These are phyloP conservation scores for Eulemur mongoz DNA, from an alignment of 2,797 vertebrate species.

Conservation along the genomic window DNA sequence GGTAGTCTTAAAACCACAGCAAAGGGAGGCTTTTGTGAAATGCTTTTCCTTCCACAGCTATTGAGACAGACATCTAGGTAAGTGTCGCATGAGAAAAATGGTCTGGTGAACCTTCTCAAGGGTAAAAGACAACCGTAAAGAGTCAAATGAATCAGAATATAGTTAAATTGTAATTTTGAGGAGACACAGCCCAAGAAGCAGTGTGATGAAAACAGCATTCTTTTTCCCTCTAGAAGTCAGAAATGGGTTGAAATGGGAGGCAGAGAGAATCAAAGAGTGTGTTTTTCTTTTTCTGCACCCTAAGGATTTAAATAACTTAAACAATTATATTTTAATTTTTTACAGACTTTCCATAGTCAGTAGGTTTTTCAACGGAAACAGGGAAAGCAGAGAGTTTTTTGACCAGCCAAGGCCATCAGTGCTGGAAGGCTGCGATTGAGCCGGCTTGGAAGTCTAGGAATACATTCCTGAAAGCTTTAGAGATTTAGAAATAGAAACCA, in stretches of 20 bases:
- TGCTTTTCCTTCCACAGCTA: neutral
- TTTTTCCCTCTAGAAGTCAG: neutral
- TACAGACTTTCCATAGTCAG: slow-evolving; percentile 33
- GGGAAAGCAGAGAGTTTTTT: slow-evolving; percentile 38
- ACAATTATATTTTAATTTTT: neutral
- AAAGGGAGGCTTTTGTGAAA: neutral
- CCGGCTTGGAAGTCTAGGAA: slow-evolving; percentile 75
- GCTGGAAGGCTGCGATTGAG: slow-evolving; percentile 55
- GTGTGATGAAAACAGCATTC: neutral
- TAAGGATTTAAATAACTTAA: slow-evolving; percentile 10
- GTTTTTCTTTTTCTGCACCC: neutral
- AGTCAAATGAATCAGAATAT: neutral
- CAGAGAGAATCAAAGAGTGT: neutral
- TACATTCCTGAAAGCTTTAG: slow-evolving; percentile 82
- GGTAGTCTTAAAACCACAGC: neutral
- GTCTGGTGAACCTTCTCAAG: neutral
- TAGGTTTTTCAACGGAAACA: slow-evolving; percentile 35
- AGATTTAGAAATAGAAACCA: slow-evolving; percentile 82
- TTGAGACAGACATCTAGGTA: neutral
- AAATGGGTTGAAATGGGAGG: neutral
- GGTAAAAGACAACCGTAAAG: neutral
- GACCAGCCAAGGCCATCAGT: slow-evolving; percentile 37
- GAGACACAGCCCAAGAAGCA: neutral
- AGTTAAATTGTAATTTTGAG: neutral
- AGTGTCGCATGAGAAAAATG: neutral